Base-by-base conservation (phyloP, 2,113 vertebrate species). In the Toxotes jaculatrix region DNA sequence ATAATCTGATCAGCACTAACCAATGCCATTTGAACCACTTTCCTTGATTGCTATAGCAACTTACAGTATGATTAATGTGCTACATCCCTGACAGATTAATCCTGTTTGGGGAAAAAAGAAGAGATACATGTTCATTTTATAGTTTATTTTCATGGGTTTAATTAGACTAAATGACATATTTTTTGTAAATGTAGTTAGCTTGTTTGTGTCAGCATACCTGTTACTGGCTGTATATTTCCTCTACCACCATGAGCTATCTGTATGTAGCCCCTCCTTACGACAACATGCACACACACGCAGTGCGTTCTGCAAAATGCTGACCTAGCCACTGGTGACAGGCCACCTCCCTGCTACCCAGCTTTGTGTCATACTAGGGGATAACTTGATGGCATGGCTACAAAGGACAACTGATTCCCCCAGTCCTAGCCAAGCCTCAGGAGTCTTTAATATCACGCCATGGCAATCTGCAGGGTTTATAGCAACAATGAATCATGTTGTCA, bases 281-380 rank as follows among this genome's bases (percentile, higher is more conserved):
- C 13, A 21, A 89, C 76, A 66, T 68, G 71, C 34, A 63, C 61
- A 72, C 68, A 87, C 81, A 77, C 31, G 11, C 85, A 84, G 32
- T 85, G 70, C 17, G 43, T 68, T 79, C 53, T 71, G 73, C 75
- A 89, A 88, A 87, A 66, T 88, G 88, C 90, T 91, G 89, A 91
- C 90, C 82, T 75, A 80, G 84, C 77, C 81, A 27, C 79, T 75
- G 57, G 90, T 92, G 84, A 88, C 80, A 76, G 79, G 79, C 88
- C 85, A 81, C 83, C 79, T 77, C 82, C 86, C 84, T 60, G 7
- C 79, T 12, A 75, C 76, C 72, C 56, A 63, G 86, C 80, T 81
- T 76, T 83, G 86, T 88, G 69, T 85, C 81, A 34, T 79, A 74
- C 65, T 27, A 43, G 63, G 63, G 79, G 69, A 82, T 84, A 79